Conservation (phyloP, 2,888 invertebrate genomes). For the Caenorhabditis afra region DNA sequence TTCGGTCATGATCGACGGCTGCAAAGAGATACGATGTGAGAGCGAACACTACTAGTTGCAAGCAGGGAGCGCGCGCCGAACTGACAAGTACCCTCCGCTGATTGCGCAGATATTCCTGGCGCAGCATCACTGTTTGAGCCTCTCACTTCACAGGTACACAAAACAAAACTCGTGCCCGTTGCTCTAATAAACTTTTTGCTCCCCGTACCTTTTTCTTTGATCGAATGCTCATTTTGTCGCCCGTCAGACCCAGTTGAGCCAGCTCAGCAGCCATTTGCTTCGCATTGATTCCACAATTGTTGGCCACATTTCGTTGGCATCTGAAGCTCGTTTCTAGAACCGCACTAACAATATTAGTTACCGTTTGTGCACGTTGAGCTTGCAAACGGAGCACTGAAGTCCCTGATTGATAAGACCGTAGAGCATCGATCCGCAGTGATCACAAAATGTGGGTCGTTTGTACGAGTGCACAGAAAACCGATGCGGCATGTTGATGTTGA, state of each 20-base stretch:
- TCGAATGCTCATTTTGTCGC: slow-evolving; percentile 86
- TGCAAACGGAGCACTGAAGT: slow-evolving; percentile 90
- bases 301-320: slow-evolving; percentile 98
- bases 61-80: slow-evolving; percentile 4
- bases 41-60: slow-evolving; percentile 6
- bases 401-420: slow-evolving; percentile 97
- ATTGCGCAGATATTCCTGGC: slow-evolving; percentile 34
- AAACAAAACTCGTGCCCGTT: slow-evolving; percentile 3
- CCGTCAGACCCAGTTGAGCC: slow-evolving; percentile 92
- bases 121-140: slow-evolving; percentile 39
- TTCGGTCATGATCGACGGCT: slow-evolving; percentile 71
- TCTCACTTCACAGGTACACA: slow-evolving; percentile 48
- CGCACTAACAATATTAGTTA: slow-evolving; percentile 12
- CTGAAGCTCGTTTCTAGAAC: slow-evolving; percentile 42
- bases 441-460: slow-evolving; percentile 97
- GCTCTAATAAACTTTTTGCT: background rate
- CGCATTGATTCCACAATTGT: slow-evolving; percentile 98
- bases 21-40: slow-evolving; percentile 23
- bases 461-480: slow-evolving; percentile 94
- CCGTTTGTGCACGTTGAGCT: slow-evolving; percentile 97
- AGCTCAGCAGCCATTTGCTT: slow-evolving; percentile 96
- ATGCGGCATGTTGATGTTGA: slow-evolving; percentile 98
- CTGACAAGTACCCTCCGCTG: slow-evolving; percentile 37
- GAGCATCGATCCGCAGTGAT: slow-evolving; percentile 97
- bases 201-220: slow-evolving; percentile 81